Percentiles rank a stretch among this genome's conserved stretches.
These are phyloP conservation scores for Aplysia californica DNA, from an alignment of 1,140 invertebrate genomes.

Conservation along the genomic window DNA sequence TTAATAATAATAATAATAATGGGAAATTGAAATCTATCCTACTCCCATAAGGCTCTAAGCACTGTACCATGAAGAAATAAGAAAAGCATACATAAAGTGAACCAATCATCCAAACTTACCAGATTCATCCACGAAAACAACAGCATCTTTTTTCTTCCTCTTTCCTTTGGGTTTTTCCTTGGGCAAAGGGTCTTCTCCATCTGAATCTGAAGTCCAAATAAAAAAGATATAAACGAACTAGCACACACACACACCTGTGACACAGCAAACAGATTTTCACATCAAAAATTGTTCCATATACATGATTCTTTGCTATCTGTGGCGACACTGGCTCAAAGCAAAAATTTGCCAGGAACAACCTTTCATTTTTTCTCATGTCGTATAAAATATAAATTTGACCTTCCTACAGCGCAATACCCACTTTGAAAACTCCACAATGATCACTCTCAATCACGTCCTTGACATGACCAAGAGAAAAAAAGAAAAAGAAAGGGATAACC, in stretches of 20 bases:
- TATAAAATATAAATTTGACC: too few relatives aligned
- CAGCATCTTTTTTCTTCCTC: constrained; percentile 37
- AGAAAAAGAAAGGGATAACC: too few relatives aligned
- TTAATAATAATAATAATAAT: not conserved
- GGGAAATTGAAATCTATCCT: not conserved
- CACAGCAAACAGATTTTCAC: not conserved
- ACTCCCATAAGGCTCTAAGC: not conserved
- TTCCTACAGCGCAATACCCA: too few relatives aligned
- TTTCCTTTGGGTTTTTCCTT: constrained; percentile 40
- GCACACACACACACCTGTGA: not conserved
- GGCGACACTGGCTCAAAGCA: not conserved
- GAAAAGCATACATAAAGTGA: not conserved
- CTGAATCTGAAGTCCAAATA: constrained; percentile 41
- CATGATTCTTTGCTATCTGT: not conserved
- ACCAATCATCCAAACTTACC: constrained; percentile 29
- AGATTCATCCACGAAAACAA: constrained; percentile 45
- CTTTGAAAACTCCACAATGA: too few relatives aligned
- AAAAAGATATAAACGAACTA: not conserved
- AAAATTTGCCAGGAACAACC: not conserved
- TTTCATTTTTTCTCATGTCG: not conserved
- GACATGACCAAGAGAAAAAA: too few relatives aligned
- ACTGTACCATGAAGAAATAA: not conserved
- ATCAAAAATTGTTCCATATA: not conserved
- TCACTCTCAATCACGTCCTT: too few relatives aligned
- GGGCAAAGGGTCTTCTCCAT: constrained; percentile 48